Percentiles rank a stretch among this genome's conserved stretches.
Conservation (phyloP, 2,888 invertebrate species). For the Lasius fuliginosus region DNA sequence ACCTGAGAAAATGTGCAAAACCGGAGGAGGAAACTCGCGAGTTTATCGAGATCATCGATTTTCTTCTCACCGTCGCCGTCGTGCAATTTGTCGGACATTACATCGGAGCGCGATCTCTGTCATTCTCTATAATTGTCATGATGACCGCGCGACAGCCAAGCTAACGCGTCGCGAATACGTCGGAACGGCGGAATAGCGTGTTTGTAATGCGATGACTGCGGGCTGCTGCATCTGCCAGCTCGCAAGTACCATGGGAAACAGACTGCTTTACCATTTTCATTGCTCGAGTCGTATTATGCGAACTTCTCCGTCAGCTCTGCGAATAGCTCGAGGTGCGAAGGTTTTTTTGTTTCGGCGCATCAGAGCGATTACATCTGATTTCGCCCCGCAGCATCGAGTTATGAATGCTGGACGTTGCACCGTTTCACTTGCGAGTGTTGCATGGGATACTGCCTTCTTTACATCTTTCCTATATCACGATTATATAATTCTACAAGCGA, state of each 20-base stretch:
- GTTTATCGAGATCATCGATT: conserved; percentile 28
- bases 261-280: conserved; percentile 36
- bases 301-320: conserved; percentile 32
- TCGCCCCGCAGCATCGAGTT: conserved; percentile 42
- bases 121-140: conserved; percentile 31
- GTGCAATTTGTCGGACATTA: conserved; percentile 25
- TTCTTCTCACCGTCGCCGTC: neutral
- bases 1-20: neutral
- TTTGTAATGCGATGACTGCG: conserved; percentile 42
- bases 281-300: neutral
- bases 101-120: conserved; percentile 22
- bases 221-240: conserved; percentile 23
- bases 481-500: conserved; percentile 39
- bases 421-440: conserved; percentile 38
- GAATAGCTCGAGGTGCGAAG: conserved; percentile 45
- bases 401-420: conserved; percentile 23
- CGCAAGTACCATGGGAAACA: conserved; percentile 34
- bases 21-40: neutral
- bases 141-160: neutral
- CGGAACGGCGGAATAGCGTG: conserved; percentile 23
- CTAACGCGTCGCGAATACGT: conserved; percentile 25
- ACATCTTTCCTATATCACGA: conserved; percentile 7
- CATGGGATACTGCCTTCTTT: conserved; percentile 23
- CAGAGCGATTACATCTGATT: conserved; percentile 50
- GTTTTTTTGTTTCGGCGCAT: conserved; percentile 51